Evolutionary conservation across 2,113 vertebrate species (phyloP).

Genomic region (Climacteris rufus): DNA sequence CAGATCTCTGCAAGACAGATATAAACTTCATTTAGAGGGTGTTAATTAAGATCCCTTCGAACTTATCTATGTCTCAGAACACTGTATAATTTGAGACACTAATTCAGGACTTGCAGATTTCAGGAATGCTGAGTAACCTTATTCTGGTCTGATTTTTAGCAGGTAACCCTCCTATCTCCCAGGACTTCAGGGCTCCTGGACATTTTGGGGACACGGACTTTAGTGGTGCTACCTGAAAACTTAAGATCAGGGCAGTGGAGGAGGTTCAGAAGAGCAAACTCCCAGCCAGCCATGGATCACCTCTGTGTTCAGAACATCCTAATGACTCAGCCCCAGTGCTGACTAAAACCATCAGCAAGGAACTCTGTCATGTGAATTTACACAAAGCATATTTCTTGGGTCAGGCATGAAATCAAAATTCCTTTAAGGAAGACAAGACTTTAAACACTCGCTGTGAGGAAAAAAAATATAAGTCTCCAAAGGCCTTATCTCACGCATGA

Average conservation of each 20-base stretch:
- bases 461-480: neutral
- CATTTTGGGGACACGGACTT: neutral
- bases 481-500: conserved; percentile 25
- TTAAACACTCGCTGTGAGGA: conserved; percentile 33
- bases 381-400: conserved; percentile 59
- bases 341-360: conserved; percentile 20
- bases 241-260: neutral
- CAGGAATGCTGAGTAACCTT: neutral
- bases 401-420: conserved; percentile 54
- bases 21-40: neutral
- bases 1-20: neutral
- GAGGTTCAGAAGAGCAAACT: neutral
- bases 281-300: neutral
- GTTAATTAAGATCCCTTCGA: neutral
- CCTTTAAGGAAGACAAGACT: conserved; percentile 54
- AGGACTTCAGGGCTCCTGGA: neutral
- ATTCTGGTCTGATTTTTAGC: neutral
- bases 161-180: neutral
- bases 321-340: neutral
- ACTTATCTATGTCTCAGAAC: no score
- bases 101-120: neutral
- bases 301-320: conserved; percentile 13
- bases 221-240: neutral
- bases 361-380: conserved; percentile 37
- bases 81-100: neutral